phyloP scores from a whole-genome alignment of 2,888 invertebrate species.

The Xanthorhoe spadicearia region DNA sequence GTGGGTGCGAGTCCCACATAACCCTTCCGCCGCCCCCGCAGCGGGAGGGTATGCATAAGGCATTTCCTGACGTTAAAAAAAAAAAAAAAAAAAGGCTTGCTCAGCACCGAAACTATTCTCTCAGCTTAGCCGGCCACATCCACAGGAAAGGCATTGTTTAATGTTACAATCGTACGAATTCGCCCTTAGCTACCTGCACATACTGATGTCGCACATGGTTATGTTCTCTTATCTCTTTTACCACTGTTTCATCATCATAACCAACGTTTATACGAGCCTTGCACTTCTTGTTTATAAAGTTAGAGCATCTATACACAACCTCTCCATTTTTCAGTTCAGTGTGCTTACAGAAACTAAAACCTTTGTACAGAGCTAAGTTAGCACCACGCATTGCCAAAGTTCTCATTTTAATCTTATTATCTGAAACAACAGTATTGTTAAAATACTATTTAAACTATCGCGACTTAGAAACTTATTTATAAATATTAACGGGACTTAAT shows the following conservation, averaged over 20 bases:
- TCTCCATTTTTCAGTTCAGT: background rate
- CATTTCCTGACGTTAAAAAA: too few species aligned
- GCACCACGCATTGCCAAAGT: slow-evolving; percentile 23
- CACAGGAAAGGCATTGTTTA: too few species aligned
- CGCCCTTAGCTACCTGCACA: background rate
- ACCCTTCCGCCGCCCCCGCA: too few species aligned
- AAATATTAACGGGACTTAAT: too few species aligned
- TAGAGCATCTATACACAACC: slow-evolving; percentile 8
- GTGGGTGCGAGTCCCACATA: too few species aligned
- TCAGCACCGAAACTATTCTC: too few species aligned
- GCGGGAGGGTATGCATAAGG: too few species aligned
- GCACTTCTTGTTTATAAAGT: slow-evolving; percentile 1
- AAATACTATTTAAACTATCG: too few species aligned
- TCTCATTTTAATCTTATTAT: background rate
- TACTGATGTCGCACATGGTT: slow-evolving; percentile 7
- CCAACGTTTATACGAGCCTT: slow-evolving; percentile 6
- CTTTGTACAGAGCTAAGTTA: slow-evolving; percentile 44
- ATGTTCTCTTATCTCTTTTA: slow-evolving; percentile 3
- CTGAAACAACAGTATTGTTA: background rate
- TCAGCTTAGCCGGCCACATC: too few species aligned
- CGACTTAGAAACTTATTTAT: too few species aligned
- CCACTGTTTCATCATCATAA: background rate
- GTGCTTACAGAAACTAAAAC: slow-evolving; percentile 41
- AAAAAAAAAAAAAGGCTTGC: too few species aligned
- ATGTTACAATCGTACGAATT: slow-evolving; percentile 3